phyloP scores from a whole-genome alignment of 2,888 invertebrate species.

The Osedax frankpressi region DNA sequence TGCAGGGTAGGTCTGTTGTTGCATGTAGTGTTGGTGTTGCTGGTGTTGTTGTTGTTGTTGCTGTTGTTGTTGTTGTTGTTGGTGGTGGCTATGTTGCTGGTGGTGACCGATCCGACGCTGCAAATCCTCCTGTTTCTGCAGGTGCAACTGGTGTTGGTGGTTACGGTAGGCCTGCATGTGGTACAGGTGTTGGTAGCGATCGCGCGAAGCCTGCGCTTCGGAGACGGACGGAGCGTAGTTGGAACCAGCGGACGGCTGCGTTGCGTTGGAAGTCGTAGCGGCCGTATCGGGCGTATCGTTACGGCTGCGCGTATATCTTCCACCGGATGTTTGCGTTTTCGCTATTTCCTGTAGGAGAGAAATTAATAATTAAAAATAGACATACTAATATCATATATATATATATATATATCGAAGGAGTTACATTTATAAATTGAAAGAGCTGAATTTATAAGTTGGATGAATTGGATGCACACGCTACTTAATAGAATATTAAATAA shows the following conservation, averaged over 20 bases:
- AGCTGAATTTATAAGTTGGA: neutral
- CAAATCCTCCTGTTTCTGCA: neutral
- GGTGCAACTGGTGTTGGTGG: neutral
- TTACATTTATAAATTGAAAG: neutral
- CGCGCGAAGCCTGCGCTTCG: too few relatives aligned
- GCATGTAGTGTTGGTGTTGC: neutral
- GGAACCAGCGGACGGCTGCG: neutral
- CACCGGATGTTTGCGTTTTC: conserved; percentile 2
- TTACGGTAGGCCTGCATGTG: neutral
- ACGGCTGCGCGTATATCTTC: neutral
- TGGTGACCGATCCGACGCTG: neutral
- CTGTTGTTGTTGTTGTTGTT: conserved; percentile 1
- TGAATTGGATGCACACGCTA: neutral
- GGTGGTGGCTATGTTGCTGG: neutral
- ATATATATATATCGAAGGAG: neutral
- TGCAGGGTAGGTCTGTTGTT: neutral
- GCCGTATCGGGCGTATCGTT: neutral
- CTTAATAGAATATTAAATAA: neutral
- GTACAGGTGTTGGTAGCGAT: neutral
- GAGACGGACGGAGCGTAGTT: neutral
- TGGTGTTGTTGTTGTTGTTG: conserved; percentile 3
- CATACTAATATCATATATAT: neutral
- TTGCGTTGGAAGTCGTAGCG: neutral
- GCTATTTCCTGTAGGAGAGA: conserved; percentile 10
- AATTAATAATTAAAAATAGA: neutral